Percentiles rank a stretch among this genome's conserved stretches.
phyloP scores from a whole-genome alignment of 2,113 vertebrate genomes.

The Sylvicapra grimmia region DNA sequence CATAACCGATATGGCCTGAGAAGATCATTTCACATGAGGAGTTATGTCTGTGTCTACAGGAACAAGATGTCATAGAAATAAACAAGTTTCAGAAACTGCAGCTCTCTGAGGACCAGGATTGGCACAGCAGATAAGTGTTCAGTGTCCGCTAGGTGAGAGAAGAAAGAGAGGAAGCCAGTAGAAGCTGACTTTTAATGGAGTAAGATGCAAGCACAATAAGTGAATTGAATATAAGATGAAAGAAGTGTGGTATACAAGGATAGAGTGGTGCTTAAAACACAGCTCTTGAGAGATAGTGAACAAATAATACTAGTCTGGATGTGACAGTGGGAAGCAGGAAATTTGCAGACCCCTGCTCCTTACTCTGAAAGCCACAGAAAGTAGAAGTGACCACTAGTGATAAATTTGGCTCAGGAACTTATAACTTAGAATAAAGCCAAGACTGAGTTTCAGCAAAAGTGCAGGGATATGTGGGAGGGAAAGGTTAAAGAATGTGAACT shows the following conservation, averaged over 20 bases:
- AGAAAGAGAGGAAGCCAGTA: background rate
- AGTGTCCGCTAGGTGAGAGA: background rate
- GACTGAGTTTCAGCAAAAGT: background rate
- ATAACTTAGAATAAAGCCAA: conserved; percentile 19
- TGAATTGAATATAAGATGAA: background rate
- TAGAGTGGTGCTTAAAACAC: background rate
- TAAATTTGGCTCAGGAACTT: background rate
- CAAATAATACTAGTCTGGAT: background rate
- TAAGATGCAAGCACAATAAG: background rate
- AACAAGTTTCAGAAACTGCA: background rate
- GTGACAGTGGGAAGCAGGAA: conserved; percentile 32
- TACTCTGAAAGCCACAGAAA: conserved; percentile 14
- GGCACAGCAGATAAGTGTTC: background rate
- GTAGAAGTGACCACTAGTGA: conserved; percentile 3
- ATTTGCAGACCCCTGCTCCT: background rate
- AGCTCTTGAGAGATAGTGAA: background rate
- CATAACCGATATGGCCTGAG: background rate
- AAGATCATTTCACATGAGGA: background rate
- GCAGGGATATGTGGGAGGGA: background rate
- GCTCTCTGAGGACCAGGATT: background rate
- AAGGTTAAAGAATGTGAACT: background rate
- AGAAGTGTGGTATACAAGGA: background rate
- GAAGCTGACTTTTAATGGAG: background rate
- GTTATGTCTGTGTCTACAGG: background rate
- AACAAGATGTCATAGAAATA: background rate